Conservation (phyloP, 2,888 invertebrate genomes). For the Netelia inedita region DNA sequence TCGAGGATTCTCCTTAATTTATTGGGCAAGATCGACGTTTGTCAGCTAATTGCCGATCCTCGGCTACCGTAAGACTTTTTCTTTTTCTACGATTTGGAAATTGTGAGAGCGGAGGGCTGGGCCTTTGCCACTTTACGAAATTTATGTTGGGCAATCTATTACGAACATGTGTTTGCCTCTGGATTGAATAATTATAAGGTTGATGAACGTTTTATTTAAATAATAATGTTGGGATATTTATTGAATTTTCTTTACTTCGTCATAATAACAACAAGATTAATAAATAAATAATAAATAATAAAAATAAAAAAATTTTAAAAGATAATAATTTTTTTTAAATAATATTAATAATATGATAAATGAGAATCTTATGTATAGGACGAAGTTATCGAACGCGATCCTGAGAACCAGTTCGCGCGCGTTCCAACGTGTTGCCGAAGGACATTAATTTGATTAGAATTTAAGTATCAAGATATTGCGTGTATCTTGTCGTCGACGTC, state of each 20-base stretch:
- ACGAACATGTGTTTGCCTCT: conserved; percentile 1
- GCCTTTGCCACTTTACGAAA: conserved; percentile 11
- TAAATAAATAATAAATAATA: too few species aligned
- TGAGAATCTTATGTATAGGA: not conserved
- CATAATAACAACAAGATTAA: too few species aligned
- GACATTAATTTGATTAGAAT: conserved; percentile 55
- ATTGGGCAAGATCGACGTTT: conserved; percentile 2
- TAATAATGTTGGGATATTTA: not conserved
- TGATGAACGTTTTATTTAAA: conserved; percentile 20
- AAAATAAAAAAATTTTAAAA: too few species aligned
- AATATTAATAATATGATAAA: not conserved
- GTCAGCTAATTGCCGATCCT: conserved; percentile 1
- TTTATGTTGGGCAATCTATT: conserved; percentile 17
- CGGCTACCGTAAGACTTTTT: conserved; percentile 1
- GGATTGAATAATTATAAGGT: conserved; percentile 28
- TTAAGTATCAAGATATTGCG: conserved; percentile 46
- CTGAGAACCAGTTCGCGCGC: conserved; percentile 16
- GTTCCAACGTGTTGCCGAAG: conserved; percentile 17
- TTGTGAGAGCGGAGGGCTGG: not conserved
- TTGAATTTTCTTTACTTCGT: too few species aligned
- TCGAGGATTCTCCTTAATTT: not conserved
- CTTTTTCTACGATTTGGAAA: conserved; percentile 27
- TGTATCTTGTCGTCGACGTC: conserved; percentile 7
- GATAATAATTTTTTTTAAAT: not conserved
- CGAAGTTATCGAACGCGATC: conserved; percentile 28